Percentiles rank a stretch among this genome's conserved stretches.
phyloP scores from a whole-genome alignment of 1,140 invertebrate species.

The Augochlora pura region DNA sequence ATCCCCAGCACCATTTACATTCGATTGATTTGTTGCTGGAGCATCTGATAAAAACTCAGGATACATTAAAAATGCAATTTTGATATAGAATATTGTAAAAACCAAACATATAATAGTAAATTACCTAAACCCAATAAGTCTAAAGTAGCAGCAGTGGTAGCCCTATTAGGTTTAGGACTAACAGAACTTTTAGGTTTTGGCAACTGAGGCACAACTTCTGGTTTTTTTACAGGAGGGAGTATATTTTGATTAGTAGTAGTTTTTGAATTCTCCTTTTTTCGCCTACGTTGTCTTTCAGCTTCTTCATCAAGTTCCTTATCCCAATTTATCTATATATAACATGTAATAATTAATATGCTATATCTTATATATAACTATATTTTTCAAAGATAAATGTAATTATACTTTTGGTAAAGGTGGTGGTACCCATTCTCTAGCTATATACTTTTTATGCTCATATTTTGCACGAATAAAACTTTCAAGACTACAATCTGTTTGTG shows the following conservation, averaged over 20 bases:
- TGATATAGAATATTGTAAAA: background rate
- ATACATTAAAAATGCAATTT: constrained; percentile 11
- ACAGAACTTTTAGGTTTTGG: constrained; percentile 83
- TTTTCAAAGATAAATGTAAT: background rate
- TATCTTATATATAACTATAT: constrained; percentile 1
- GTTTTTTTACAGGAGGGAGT: constrained; percentile 63
- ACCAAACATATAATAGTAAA: constrained; percentile 20
- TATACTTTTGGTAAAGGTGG: constrained; percentile 89
- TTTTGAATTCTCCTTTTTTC: constrained; percentile 83
- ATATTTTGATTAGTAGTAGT: constrained; percentile 2
- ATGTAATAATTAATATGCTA: constrained; percentile 1
- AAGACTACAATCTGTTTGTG: constrained; percentile 95
- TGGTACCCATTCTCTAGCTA: constrained; percentile 97
- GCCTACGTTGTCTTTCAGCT: constrained; percentile 88
- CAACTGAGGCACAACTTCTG: constrained; percentile 81
- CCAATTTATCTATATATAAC: constrained; percentile 80
- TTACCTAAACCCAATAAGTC: constrained; percentile 85
- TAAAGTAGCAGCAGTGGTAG: constrained; percentile 79
- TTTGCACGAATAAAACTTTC: constrained; percentile 98
- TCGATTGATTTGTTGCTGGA: constrained; percentile 73
- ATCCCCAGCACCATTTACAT: constrained; percentile 80
- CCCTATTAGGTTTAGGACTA: constrained; percentile 86
- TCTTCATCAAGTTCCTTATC: constrained; percentile 94
- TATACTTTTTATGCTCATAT: constrained; percentile 99
- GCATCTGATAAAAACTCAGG: constrained; percentile 69